Evolutionary conservation across 2,888 invertebrate genomes (phyloP).

Genomic region (Phytoseiulus persimilis): DNA sequence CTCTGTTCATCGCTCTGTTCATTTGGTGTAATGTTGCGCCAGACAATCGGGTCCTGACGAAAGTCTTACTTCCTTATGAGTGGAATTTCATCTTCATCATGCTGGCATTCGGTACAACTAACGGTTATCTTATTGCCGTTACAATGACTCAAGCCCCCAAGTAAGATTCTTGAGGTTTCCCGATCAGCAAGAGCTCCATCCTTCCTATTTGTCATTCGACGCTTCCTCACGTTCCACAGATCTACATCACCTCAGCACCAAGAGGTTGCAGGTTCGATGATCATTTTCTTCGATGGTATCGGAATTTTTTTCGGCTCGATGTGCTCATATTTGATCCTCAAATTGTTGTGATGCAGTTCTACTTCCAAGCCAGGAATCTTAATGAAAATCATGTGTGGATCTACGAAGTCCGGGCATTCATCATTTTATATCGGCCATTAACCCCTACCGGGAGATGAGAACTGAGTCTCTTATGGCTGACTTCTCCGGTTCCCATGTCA

Average conservation of each 20-base stretch:
- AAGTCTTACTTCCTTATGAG: not conserved
- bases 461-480: too few relatives aligned
- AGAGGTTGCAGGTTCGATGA: not conserved
- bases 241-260: not conserved
- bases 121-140: not conserved
- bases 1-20: not conserved
- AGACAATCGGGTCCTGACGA: not conserved
- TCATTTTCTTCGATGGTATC: not conserved
- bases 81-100: not conserved
- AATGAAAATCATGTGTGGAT: too few relatives aligned
- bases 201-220: too few relatives aligned
- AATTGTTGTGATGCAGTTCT: not conserved
- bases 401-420: too few relatives aligned
- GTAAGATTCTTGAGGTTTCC: not conserved
- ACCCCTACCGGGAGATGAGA: too few relatives aligned
- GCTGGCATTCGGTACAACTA: not conserved
- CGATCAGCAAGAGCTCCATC: too few relatives aligned
- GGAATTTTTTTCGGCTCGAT: not conserved
- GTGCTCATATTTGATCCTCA: not conserved
- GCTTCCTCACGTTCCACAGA: not conserved
- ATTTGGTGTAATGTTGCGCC: not conserved
- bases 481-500: too few relatives aligned
- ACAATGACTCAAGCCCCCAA: slow-evolving; percentile 12
- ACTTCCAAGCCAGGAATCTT: too few relatives aligned
- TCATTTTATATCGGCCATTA: too few relatives aligned